Evolutionary conservation across 1,140 invertebrate genomes (phyloP).

Genomic region (Bombus polaris): DNA sequence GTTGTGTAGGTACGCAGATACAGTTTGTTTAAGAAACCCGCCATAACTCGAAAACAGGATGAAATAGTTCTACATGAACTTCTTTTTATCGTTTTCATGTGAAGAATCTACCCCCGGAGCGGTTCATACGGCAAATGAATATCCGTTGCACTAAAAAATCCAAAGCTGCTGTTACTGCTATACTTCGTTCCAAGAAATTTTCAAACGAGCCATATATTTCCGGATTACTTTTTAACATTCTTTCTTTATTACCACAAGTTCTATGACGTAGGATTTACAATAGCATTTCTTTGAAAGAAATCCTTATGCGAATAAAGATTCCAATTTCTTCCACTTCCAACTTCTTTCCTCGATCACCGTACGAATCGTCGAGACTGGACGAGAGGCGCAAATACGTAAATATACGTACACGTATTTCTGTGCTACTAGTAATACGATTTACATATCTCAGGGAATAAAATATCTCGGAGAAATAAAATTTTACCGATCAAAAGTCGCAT

Average conservation of each 20-base stretch:
- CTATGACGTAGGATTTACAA: not conserved
- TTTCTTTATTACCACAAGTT: not conserved
- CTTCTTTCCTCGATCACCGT: not conserved
- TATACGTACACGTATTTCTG: not conserved
- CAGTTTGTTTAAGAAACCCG: too few species aligned
- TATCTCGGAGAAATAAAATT: constrained; percentile 6
- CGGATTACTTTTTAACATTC: too few species aligned
- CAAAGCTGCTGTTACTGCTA: too few species aligned
- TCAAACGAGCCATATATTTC: too few species aligned
- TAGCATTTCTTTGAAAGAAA: not conserved
- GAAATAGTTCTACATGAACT: too few species aligned
- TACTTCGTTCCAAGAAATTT: too few species aligned
- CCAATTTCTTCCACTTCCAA: not conserved
- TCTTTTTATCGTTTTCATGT: too few species aligned
- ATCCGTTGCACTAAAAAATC: too few species aligned
- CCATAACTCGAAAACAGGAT: too few species aligned
- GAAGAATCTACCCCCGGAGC: too few species aligned
- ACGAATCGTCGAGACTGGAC: not conserved
- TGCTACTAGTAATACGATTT: not conserved
- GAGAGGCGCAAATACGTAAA: not conserved
- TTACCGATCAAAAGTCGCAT: not conserved
- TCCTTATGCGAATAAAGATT: not conserved
- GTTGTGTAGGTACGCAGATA: too few species aligned
- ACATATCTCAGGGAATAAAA: not conserved
- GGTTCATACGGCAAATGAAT: too few species aligned